Percentiles rank a stretch among this genome's conserved stretches.
Evolutionary conservation across 2,888 invertebrate genomes (phyloP).

Genomic region (Latheticus oryzae): DNA sequence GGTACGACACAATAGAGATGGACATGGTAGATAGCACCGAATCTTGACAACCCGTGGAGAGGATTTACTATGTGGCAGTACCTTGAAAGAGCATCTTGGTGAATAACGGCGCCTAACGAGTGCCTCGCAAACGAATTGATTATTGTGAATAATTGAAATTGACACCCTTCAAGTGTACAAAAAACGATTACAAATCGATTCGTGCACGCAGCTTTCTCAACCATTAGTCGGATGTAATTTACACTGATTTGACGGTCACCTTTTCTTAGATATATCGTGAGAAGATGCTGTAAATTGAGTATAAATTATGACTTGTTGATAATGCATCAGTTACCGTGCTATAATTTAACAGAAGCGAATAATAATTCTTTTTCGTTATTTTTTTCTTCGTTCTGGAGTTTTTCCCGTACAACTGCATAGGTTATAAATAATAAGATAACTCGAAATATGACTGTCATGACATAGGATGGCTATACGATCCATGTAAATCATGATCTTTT

Average conservation of each 20-base stretch:
- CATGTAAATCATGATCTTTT: conserved; percentile 58
- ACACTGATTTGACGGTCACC: conserved; percentile 15
- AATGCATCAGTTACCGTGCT: conserved; percentile 23
- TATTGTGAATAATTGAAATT: conserved; percentile 38
- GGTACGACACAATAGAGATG: conserved; percentile 66
- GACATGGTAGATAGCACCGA: conserved; percentile 62
- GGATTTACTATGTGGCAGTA: conserved; percentile 53
- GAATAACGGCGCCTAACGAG: conserved; percentile 50
- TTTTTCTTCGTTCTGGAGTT: conserved; percentile 10
- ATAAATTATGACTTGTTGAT: conserved; percentile 34
- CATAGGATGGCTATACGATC: conserved; percentile 60
- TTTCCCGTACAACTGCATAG: conserved; percentile 50
- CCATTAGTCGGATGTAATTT: conserved; percentile 3
- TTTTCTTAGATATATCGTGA: conserved; percentile 17
- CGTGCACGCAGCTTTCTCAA: background rate
- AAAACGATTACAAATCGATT: conserved; percentile 14
- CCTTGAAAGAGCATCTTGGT: conserved; percentile 42
- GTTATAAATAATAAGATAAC: conserved; percentile 61
- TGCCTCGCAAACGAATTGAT: conserved; percentile 25
- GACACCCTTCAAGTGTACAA: conserved; percentile 27
- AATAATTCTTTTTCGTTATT: conserved; percentile 14
- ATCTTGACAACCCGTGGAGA: conserved; percentile 59
- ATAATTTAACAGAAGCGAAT: conserved; percentile 36
- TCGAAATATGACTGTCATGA: conserved; percentile 62
- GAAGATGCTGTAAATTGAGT: conserved; percentile 24